Evolutionary conservation across 2,113 vertebrate genomes (phyloP).

Genomic region (Poeciliopsis turrubarensis): DNA sequence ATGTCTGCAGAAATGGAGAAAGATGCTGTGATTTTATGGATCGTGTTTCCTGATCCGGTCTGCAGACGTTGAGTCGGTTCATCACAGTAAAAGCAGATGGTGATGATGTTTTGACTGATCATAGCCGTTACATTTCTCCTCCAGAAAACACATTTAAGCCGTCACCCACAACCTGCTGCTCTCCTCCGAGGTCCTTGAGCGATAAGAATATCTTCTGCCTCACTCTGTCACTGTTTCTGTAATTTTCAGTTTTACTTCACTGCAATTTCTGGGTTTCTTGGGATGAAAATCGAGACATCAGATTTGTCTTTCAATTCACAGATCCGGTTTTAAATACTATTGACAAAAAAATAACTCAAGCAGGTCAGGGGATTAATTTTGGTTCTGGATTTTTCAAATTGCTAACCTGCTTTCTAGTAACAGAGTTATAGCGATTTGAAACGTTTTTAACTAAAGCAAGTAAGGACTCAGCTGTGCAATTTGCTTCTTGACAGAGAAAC

Average conservation of each 20-base stretch:
- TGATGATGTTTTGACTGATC: background rate
- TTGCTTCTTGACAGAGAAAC: background rate
- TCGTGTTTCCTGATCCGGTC: too few relatives aligned
- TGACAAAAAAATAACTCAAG: background rate
- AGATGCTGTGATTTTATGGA: too few relatives aligned
- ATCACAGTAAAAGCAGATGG: too few relatives aligned
- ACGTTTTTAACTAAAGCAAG: too few relatives aligned
- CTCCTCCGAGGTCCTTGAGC: background rate
- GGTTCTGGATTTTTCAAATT: too few relatives aligned
- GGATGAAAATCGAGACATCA: background rate
- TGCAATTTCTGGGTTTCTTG: background rate
- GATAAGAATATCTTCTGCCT: background rate
- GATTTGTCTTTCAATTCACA: background rate
- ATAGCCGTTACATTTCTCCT: background rate
- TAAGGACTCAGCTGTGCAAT: background rate
- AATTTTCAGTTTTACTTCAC: background rate
- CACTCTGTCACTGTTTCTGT: background rate
- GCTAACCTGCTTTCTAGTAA: background rate
- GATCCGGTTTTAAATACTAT: background rate
- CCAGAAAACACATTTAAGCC: background rate
- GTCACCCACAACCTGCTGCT: background rate
- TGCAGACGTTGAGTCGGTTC: too few relatives aligned
- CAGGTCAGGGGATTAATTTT: background rate
- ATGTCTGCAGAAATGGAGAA: too few relatives aligned
- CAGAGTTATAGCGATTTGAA: too few relatives aligned